A percentile compares a stretch with the other conserved stretches of the same genome.
phyloP scores from a whole-genome alignment of 2,113 vertebrate genomes.

The Istiophorus platypterus region DNA sequence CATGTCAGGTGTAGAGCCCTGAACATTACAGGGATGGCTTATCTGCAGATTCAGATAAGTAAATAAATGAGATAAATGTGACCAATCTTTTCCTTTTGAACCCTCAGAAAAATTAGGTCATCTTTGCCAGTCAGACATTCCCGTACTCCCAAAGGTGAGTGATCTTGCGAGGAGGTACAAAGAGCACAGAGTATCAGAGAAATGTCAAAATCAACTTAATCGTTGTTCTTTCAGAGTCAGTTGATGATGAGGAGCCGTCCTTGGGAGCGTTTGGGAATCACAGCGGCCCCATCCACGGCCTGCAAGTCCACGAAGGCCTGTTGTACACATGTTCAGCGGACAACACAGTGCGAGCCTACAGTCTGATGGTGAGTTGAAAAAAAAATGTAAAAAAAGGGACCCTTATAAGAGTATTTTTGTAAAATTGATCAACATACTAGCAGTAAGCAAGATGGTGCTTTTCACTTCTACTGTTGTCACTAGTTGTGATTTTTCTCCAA shows the following conservation, averaged over 20 bases:
- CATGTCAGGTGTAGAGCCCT: background rate
- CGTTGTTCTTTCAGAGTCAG: conserved; percentile 78
- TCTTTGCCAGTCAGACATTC: conserved; percentile 75
- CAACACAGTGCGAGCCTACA: conserved; percentile 91
- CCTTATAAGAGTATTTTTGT: no score
- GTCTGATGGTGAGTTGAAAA: conserved; percentile 87
- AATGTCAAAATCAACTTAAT: rapidly evolving
- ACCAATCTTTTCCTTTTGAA: conserved; percentile 16
- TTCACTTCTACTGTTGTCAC: no score
- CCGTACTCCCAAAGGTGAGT: conserved; percentile 85
- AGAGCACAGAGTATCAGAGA: background rate
- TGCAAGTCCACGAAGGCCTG: conserved; percentile 91
- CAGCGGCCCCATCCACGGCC: conserved; percentile 89
- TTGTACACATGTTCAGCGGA: conserved; percentile 96
- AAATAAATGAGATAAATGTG: conserved; percentile 18
- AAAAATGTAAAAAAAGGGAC: no score
- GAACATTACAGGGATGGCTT: background rate
- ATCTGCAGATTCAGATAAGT: background rate
- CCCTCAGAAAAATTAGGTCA: conserved; percentile 73
- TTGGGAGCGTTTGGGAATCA: conserved; percentile 92
- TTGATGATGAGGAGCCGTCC: conserved; percentile 88
- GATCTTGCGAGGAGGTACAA: background rate
- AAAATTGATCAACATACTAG: no score
- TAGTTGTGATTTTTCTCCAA: no score
- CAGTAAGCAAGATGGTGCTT: no score